These are phyloP conservation scores for Anarhynchus alexandrinus DNA, from an alignment of 2,113 vertebrate species.

Conservation along the genomic window DNA sequence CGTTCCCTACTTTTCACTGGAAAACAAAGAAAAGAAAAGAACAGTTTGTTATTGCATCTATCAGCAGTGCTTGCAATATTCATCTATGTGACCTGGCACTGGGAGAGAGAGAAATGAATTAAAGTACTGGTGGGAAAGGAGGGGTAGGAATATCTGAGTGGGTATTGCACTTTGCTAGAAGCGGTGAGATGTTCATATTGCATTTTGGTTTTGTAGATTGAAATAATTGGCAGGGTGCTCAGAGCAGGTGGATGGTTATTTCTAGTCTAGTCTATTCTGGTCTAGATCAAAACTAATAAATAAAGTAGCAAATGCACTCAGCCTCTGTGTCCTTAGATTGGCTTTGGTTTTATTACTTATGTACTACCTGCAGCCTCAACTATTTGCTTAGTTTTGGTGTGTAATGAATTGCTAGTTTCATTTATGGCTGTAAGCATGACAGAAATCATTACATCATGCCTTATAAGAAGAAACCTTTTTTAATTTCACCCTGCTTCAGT, in stretches of 20 bases:
- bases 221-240: conserved; percentile 48
- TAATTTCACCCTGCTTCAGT: not conserved
- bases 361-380: not conserved
- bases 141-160: not conserved
- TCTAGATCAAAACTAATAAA: conserved; percentile 36
- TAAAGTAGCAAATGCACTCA: conserved; percentile 18
- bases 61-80: conserved; percentile 22
- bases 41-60: not conserved
- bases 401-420: not conserved
- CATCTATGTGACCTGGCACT: not conserved
- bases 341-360: conserved; percentile 15
- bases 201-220: conserved; percentile 4
- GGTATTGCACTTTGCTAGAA: conserved; percentile 12
- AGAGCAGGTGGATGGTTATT: conserved; percentile 43
- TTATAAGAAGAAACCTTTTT: not conserved
- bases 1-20: not conserved
- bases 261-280: conserved; percentile 5
- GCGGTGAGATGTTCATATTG: not conserved
- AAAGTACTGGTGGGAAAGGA: conserved; percentile 5
- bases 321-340: not conserved
- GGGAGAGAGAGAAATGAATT: conserved; percentile 1
- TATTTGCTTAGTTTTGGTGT: not conserved
- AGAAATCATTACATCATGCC: not conserved
- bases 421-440: not conserved
- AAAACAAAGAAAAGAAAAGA: conserved; percentile 5